Conservation (phyloP, 2,113 vertebrate species). For the Probosciger aterrimus region DNA sequence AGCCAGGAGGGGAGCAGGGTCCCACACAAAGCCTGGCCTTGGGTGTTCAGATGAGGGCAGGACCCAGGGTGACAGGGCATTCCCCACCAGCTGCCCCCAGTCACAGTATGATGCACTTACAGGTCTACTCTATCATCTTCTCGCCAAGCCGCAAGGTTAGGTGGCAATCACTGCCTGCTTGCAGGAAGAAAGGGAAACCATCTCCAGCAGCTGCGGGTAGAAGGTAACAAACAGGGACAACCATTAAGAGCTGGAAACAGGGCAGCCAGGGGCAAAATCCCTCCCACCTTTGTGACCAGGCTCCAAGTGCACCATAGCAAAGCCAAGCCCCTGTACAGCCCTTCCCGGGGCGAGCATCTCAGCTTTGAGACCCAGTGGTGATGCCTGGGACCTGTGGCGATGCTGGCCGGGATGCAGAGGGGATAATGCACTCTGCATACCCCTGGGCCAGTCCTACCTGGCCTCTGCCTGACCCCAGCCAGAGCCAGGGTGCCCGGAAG, state of each 20-base stretch:
- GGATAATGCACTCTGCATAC: fast-evolving
- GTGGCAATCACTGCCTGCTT: neutral
- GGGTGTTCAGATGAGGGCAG: neutral
- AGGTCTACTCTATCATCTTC: fast-evolving
- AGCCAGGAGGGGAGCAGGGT: neutral
- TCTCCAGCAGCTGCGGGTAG: neutral
- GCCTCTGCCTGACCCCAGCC: neutral
- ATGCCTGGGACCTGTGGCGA: neutral
- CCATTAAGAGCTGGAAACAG: fast-evolving
- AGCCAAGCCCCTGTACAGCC: neutral
- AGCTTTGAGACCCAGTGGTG: fast-evolving
- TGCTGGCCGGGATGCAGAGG: fast-evolving
- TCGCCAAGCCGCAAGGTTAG: fast-evolving
- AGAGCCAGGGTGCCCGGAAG: fast-evolving
- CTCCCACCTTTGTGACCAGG: neutral
- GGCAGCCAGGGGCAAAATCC: neutral
- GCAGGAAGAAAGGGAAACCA: neutral
- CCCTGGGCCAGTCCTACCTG: neutral
- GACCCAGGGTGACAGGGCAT: neutral
- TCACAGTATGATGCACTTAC: neutral
- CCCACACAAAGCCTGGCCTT: neutral
- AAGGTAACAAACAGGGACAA: neutral
- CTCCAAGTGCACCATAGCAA: fast-evolving
- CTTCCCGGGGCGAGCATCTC: fast-evolving
- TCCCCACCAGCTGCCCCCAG: neutral